Conservation (phyloP, 2,888 invertebrate species). For the Automeris io region DNA sequence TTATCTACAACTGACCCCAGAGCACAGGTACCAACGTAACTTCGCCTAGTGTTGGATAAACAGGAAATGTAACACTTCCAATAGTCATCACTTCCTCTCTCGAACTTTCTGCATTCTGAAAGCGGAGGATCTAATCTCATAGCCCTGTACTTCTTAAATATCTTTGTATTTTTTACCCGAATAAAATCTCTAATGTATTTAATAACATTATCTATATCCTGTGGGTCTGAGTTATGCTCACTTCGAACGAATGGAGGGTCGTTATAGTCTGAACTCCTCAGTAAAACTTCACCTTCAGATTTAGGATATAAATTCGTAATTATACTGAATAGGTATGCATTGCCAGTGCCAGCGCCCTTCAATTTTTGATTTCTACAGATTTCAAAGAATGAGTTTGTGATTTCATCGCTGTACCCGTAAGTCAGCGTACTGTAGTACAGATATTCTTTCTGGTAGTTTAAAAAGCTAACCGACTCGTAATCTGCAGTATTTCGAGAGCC, state of each 20-base stretch:
- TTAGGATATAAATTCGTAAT: too few relatives aligned
- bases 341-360: too few relatives aligned
- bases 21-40: conserved; percentile 29
- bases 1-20: conserved; percentile 33
- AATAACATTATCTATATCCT: background rate
- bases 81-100: conserved; percentile 23
- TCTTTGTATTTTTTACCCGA: background rate
- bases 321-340: too few relatives aligned
- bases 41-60: conserved; percentile 25
- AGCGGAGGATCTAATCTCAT: conserved; percentile 1
- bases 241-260: too few relatives aligned
- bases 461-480: conserved; percentile 1
- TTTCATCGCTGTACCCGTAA: background rate
- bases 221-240: background rate
- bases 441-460: background rate
- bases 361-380: background rate
- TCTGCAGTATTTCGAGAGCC: background rate
- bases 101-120: conserved; percentile 18
- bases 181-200: conserved; percentile 5
- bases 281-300: too few relatives aligned
- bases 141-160: background rate
- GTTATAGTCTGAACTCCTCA: too few relatives aligned
- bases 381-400: background rate
- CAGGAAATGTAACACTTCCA: conserved; percentile 30
- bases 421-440: background rate